Base-by-base conservation (phyloP, 2,113 vertebrate species). In the Colistium nudipinnis region DNA sequence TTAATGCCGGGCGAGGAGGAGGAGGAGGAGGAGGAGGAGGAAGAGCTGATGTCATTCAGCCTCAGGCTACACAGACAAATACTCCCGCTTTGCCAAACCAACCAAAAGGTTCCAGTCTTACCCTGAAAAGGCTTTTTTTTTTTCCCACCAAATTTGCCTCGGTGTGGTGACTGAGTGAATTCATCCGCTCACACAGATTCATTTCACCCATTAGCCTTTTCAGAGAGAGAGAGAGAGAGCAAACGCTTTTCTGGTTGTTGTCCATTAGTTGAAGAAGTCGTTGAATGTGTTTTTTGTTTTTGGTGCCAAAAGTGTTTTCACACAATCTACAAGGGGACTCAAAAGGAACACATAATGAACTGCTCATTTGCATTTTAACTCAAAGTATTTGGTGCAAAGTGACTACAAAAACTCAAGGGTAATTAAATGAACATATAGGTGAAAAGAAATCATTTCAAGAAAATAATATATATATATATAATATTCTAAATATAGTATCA, bases 11-110 rank as follows among this genome's bases (percentile, higher is more conserved):
- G 75, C 31, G 1, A 76, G 69, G 80, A 69, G 44, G 52, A 78
- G 64, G 75, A 77, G 64, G 75, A 62, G 64, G 49, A 72, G n/a
- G n/a, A n/a, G n/a, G n/a, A 76, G 74, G 70, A 62, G 76, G 70
- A 71, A 59, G 17, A 64, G 53, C 68, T 75, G 72, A 84, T 77
- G 82, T 83, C 81, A 78, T 77, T 81, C 43, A 74, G 67, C 48
- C 61, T 5, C 25, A 64, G 65, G 78, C 65, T n/a, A 43, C 47
- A 68, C 47, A 59, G 54, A 73, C 72, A 33, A 83, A 71, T 68
- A 59, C 62, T 49, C 68, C 33, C 30, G 66, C 70, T 84, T 70
- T 59, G 63, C 78, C 75, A 67, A 76, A 70, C 68, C 45, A 70
- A 65, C 74, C 57, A 28, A 53, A 70, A 70, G 52, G 66, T 48